Evolutionary conservation across 2,797 vertebrate genomes (phyloP), one percentile per base, ranked within the genome.

Genomic region (Lagorchestes hirsutus): DNA sequence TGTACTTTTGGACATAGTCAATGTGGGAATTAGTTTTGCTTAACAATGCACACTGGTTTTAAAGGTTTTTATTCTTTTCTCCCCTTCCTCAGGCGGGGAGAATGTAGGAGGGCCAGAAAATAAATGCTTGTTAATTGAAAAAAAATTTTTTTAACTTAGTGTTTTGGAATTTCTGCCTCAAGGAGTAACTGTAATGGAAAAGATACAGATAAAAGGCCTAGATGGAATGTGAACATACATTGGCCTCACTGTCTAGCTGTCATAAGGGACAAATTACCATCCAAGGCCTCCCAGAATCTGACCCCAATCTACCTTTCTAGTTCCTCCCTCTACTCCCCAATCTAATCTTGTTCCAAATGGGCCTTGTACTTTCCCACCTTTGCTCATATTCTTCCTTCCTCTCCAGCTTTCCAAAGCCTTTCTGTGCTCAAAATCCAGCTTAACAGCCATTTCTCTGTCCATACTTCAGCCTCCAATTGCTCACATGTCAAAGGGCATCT

Each of bases 211-310:
- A 74, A 74, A 74, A 74, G 90, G 34, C 57, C 74, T 55, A 92
- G 92, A 96, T 40, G 94, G 13, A 93, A 12, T 28, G 46, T 90
- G 92, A 94, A 95, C 59, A 91, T 4, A 5, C 11, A 90, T 91
- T 93, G 93, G 82, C 3, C 82, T 90, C 11, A 90, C 29, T 58
- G 52, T 95, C 57, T 90, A 12, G 95, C 57, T 90, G 12, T 16
- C 55, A 74, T 29, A 87, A 56, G 54, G 54, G 46, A 82, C 55
- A 62, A 92, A 12, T 4, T 22, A 54, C n/a, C 55, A 31, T 1
- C n/a, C 50, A 52, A 74, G 12, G 59, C 52, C 55, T 90, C 31
- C 28, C 40, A 87, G 74, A 10, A 56, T 57, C 4, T 92, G 50
- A 58, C 13, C 56, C 93, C 92, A 22, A 54, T 87, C 57, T 27